phyloP scores from a whole-genome alignment of 2,113 vertebrate genomes.

The Melanotaenia duboulayi region DNA sequence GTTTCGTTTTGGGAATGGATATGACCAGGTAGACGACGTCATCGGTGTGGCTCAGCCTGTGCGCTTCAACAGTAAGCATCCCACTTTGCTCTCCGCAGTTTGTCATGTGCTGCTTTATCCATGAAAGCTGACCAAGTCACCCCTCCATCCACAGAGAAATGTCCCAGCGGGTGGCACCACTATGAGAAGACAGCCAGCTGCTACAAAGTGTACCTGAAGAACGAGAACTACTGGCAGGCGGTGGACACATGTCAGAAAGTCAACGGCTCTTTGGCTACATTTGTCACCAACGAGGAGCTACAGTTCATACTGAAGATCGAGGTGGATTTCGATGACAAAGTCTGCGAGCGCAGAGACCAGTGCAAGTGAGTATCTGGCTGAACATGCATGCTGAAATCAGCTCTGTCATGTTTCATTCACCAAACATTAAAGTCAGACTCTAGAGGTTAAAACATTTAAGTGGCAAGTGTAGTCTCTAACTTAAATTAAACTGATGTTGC shows the following conservation, averaged over 20 bases:
- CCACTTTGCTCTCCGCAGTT: neutral
- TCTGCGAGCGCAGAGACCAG: constrained; percentile 90
- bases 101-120: neutral
- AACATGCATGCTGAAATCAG: neutral
- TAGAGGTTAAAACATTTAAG: too few species aligned
- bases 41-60: constrained; percentile 92
- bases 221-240: constrained; percentile 98
- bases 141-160: constrained; percentile 88
- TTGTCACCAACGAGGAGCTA: constrained; percentile 95
- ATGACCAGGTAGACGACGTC: constrained; percentile 82
- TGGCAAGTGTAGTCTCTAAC: neutral
- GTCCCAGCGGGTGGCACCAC: constrained; percentile 96
- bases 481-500: neutral
- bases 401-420: neutral
- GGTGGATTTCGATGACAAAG: constrained; percentile 92
- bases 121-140: too few species aligned
- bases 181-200: constrained; percentile 98
- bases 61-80: constrained; percentile 93
- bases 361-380: constrained; percentile 85
- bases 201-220: constrained; percentile 93
- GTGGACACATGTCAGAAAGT: constrained; percentile 95
- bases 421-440: neutral
- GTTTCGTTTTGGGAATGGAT: constrained; percentile 86
- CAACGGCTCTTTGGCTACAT: constrained; percentile 94
- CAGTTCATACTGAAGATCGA: constrained; percentile 95